phyloP scores from a whole-genome alignment of 1,140 invertebrate genomes.

The Rhynchophorus ferrugineus region DNA sequence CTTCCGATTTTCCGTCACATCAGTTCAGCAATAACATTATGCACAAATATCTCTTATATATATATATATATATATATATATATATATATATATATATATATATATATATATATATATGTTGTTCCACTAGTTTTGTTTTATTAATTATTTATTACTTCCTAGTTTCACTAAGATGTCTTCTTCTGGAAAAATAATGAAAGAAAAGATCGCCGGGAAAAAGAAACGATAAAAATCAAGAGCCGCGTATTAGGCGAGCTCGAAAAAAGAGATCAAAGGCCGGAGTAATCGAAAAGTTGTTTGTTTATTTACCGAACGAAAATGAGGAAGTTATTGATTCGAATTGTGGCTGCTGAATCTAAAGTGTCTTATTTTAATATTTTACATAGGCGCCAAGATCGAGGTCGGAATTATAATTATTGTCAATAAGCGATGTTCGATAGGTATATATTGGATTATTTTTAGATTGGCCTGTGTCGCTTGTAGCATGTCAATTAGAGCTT shows the following conservation, averaged over 20 bases:
- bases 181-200: slow-evolving; percentile 1
- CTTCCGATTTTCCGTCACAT: too few relatives aligned
- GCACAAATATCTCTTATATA: too few relatives aligned
- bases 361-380: slow-evolving; percentile 23
- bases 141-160: too few relatives aligned
- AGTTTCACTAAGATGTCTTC: background rate
- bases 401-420: slow-evolving; percentile 8
- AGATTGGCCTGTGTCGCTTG: too few relatives aligned
- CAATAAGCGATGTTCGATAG: background rate
- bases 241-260: background rate
- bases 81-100: too few relatives aligned
- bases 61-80: too few relatives aligned
- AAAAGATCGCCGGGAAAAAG: too few relatives aligned
- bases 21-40: too few relatives aligned
- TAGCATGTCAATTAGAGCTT: too few relatives aligned
- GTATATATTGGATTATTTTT: background rate
- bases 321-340: slow-evolving; percentile 18
- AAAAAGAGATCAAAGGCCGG: slow-evolving; percentile 18
- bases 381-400: slow-evolving; percentile 15
- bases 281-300: slow-evolving; percentile 22
- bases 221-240: background rate
- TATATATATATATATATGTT: too few relatives aligned
- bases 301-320: slow-evolving; percentile 18
- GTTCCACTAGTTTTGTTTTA: too few relatives aligned
- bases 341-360: slow-evolving; percentile 11